Evolutionary conservation across 2,888 invertebrate species (phyloP).

Genomic region (Cheilosia soror): DNA sequence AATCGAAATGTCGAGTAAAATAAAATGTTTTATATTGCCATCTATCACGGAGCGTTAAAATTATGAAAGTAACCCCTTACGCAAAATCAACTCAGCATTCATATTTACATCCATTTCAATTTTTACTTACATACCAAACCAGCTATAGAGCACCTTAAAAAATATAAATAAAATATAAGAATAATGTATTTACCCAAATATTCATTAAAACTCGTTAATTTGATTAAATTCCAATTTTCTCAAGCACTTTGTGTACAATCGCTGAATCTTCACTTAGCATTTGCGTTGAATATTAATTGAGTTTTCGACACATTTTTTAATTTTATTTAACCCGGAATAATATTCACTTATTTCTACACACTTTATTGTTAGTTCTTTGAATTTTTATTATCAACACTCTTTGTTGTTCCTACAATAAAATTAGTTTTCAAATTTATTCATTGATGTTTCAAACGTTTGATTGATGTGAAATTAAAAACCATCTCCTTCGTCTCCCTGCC

Average conservation of each 20-base stretch:
- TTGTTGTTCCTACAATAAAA: slow-evolving; percentile 22
- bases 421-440: background rate
- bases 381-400: slow-evolving; percentile 20
- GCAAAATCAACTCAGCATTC: too few relatives aligned
- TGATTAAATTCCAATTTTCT: slow-evolving; percentile 48
- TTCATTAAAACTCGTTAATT: slow-evolving; percentile 82
- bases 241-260: slow-evolving; percentile 23
- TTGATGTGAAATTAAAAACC: slow-evolving; percentile 6
- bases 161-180: background rate
- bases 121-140: background rate
- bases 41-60: too few relatives aligned
- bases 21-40: too few relatives aligned
- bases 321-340: background rate
- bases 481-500: background rate
- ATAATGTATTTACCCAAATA: slow-evolving; percentile 83
- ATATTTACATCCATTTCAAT: too few relatives aligned
- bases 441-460: slow-evolving; percentile 9
- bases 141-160: background rate
- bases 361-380: background rate
- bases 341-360: slow-evolving; percentile 8
- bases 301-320: slow-evolving; percentile 49
- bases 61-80: too few relatives aligned
- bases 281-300: slow-evolving; percentile 19
- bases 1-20: too few relatives aligned
- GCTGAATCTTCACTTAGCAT: slow-evolving; percentile 11